phyloP scores from a whole-genome alignment of 2,797 vertebrate species.

The Danio aesculapii region DNA sequence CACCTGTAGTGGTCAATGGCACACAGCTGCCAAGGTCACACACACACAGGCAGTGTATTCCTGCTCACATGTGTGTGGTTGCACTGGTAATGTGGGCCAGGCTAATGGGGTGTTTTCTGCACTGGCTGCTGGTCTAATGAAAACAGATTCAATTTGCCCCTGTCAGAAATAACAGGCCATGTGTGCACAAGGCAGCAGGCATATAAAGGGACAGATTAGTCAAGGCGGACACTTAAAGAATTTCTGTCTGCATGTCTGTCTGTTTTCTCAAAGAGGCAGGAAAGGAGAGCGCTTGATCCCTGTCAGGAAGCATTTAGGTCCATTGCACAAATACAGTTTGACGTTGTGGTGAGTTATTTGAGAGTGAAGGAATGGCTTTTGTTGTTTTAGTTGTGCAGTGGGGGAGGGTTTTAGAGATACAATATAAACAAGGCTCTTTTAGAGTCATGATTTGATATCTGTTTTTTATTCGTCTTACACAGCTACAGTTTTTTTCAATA shows the following conservation, averaged over 20 bases:
- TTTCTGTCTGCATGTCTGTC: slow-evolving; percentile 13
- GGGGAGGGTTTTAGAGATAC: slow-evolving; percentile 4
- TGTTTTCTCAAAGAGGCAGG: slow-evolving; percentile 7
- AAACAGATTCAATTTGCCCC: slow-evolving; percentile 44
- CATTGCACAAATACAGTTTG: slow-evolving; percentile 18
- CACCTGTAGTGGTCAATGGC: not conserved
- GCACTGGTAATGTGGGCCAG: slow-evolving; percentile 6
- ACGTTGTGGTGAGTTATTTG: slow-evolving; percentile 24
- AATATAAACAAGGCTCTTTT: slow-evolving; percentile 13
- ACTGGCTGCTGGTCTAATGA: slow-evolving; percentile 43
- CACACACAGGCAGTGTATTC: too few species aligned
- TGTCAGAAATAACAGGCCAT: slow-evolving; percentile 43
- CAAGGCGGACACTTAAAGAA: slow-evolving; percentile 20
- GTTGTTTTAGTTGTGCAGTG: slow-evolving; percentile 31
- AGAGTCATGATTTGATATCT: slow-evolving; percentile 8
- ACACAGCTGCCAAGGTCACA: too few species aligned
- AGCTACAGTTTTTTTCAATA: too few species aligned
- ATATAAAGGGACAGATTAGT: slow-evolving; percentile 40
- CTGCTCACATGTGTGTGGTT: not conserved
- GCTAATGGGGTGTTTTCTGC: slow-evolving; percentile 44
- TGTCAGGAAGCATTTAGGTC: slow-evolving; percentile 44
- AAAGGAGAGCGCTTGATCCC: slow-evolving; percentile 41
- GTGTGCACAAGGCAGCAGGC: not conserved
- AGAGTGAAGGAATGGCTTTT: slow-evolving; percentile 28
- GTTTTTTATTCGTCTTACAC: not conserved